These are phyloP conservation scores for Pogonomyrmex californicus DNA, from an alignment of 1,140 invertebrate genomes.

Conservation along the genomic window DNA sequence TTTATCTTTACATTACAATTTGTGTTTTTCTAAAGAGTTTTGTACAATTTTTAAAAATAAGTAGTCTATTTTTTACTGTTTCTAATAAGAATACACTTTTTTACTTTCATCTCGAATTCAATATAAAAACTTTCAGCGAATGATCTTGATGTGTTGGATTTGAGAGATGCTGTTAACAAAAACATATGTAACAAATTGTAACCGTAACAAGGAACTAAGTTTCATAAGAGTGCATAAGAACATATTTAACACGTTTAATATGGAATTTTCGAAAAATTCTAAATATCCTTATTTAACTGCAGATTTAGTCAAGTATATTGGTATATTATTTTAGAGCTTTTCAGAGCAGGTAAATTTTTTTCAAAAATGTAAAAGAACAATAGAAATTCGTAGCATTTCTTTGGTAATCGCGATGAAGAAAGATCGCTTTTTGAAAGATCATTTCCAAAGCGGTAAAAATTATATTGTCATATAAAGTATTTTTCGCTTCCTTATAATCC, in stretches of 20 bases:
- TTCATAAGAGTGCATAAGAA: background rate
- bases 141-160: background rate
- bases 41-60: slow-evolving; percentile 1
- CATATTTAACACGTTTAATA: slow-evolving; percentile 6
- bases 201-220: too few species aligned
- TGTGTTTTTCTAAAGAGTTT: background rate
- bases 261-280: slow-evolving; percentile 4
- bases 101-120: background rate
- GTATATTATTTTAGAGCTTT: background rate
- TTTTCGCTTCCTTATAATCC: slow-evolving; percentile 22
- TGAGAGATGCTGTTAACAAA: background rate
- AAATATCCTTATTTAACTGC: too few species aligned
- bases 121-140: background rate
- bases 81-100: background rate
- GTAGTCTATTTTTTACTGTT: background rate
- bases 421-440: too few species aligned
- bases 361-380: slow-evolving; percentile 9
- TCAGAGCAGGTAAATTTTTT: slow-evolving; percentile 33
- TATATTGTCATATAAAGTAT: background rate
- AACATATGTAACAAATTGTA: too few species aligned
- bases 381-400: too few species aligned
- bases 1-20: background rate
- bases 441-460: background rate
- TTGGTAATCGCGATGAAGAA: too few species aligned
- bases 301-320: too few species aligned